phyloP scores from a whole-genome alignment of 2,888 invertebrate genomes.

The Euproctis similis region DNA sequence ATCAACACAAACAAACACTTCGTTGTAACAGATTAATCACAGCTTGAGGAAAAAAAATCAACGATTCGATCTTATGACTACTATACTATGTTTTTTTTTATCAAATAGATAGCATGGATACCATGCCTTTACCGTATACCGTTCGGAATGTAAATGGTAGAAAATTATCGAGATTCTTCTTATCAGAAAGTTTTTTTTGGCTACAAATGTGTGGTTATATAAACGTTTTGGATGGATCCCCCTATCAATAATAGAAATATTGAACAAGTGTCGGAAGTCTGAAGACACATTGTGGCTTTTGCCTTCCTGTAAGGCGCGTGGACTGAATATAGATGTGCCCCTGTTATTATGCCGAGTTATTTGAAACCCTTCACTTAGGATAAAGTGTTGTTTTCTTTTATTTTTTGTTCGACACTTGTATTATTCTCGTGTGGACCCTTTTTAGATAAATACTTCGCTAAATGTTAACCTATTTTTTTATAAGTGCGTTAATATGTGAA shows the following conservation, averaged over 20 bases:
- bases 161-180: constrained; percentile 7
- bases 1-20: constrained; percentile 14
- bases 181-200: constrained; percentile 16
- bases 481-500: background rate
- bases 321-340: constrained; percentile 49
- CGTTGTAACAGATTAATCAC: constrained; percentile 10
- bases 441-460: constrained; percentile 18
- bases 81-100: constrained; percentile 17
- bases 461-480: constrained; percentile 19
- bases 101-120: constrained; percentile 11
- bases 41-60: constrained; percentile 11
- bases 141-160: constrained; percentile 14
- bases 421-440: constrained; percentile 37
- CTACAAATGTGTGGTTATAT: constrained; percentile 28
- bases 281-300: constrained; percentile 59
- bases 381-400: constrained; percentile 48
- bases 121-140: constrained; percentile 1
- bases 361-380: constrained; percentile 46
- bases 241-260: constrained; percentile 59
- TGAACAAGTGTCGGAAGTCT: constrained; percentile 56
- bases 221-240: constrained; percentile 27
- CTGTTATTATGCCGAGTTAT: constrained; percentile 37
- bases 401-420: constrained; percentile 37
- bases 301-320: constrained; percentile 52
- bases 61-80: constrained; percentile 14